Evolutionary conservation across 2,888 invertebrate genomes (phyloP), one percentile per base, ranked within the genome.

Genomic region (Uropetala carovei): DNA sequence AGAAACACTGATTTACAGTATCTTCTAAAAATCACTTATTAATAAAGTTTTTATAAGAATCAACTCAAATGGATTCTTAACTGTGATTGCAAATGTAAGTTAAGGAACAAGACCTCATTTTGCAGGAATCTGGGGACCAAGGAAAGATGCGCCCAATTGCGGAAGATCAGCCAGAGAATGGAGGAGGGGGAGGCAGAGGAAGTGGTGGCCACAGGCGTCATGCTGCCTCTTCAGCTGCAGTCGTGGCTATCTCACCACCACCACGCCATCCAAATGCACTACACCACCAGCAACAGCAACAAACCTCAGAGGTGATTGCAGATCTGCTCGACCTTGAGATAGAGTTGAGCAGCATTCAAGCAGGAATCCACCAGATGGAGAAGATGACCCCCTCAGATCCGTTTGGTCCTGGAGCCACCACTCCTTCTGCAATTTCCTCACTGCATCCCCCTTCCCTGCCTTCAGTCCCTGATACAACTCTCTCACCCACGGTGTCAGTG

Each of bases 361-460:
- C 98, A 93, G 98, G 98, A 2, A 97, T 98, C 93, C 97, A 98
- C 93, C 98, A 98, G 95, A 98, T 98, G 96, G 98, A 98, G 95
- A 97, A 98, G 92, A 97, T 98, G 64, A 98, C 98, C 5, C 97
- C 97, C 13, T 97, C 96, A 64, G 97, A 97, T 94, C 96, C 96
- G 4, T 96, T 95, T 94, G 96, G 96, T 83, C 96, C 97, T 3
- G 95, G 60, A 60, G 86, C 92, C 22, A 56, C 84, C 18, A 43
- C 92, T 8, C 83, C 92, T 43, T 85, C 56, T n/a, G 64, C 59
- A 16, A 27, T 58, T 14, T 18, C 59, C 27, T 64, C 86, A 10
- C 30, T 60, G 30, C 86, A 60, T 13, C 22, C 30, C 64, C 60
- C 86, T 43, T 11, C 43, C 18, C 89, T 56, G 18, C 60, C 60